Evolutionary conservation across 2,113 vertebrate genomes (phyloP), one percentile per base, ranked within the genome.

Genomic region (Pungitius pungitius): DNA sequence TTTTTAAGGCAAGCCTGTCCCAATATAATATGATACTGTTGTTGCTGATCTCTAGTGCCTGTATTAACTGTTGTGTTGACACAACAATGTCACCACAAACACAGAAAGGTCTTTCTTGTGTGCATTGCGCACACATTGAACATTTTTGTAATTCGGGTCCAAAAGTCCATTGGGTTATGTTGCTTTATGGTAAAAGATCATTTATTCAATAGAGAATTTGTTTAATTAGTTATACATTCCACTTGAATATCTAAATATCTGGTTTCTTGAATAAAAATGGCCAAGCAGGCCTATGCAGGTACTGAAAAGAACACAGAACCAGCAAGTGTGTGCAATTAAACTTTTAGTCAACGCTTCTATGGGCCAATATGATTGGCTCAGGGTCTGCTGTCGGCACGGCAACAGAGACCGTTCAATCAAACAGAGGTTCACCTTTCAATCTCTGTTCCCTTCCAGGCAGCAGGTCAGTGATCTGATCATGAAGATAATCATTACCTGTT

Each of bases 371-470:
- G 66, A 62, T 43, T 49, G 58, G 27, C 35, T 65, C 27, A 63
- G 73, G 35, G 30, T 73, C 58, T 54, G 45, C 11, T 62, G 64
- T 39, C 47, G 62, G 55, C 56, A 63, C 26, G n/a, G 35, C 35
- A 30, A 12, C 18, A 33, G 30, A 30, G 30, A 30, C 30, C 2
- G 69, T 15, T 43, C 12, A 43, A 6, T 43, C 42, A 4, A 43
- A 43, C 42, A 15, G 42, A 43, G 33, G 33, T 43, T 43, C 24
- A 33, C n/a, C 14, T 47, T 5, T 49, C 43, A 33, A 20, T 62
- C 59, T n/a, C 3, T 8, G 26, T 4, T 47, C 17, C 27, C 24
- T 18, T 43, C 42, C 14, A 18, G 8, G 33, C 47, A 51, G 8
- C 6, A 60, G 26, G 18, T 2, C 20, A 37, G 52, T 12, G 17